These are phyloP conservation scores for Stylophora pistillata DNA, from an alignment of 64 coral and sea anemone species.

Conservation along the genomic window DNA sequence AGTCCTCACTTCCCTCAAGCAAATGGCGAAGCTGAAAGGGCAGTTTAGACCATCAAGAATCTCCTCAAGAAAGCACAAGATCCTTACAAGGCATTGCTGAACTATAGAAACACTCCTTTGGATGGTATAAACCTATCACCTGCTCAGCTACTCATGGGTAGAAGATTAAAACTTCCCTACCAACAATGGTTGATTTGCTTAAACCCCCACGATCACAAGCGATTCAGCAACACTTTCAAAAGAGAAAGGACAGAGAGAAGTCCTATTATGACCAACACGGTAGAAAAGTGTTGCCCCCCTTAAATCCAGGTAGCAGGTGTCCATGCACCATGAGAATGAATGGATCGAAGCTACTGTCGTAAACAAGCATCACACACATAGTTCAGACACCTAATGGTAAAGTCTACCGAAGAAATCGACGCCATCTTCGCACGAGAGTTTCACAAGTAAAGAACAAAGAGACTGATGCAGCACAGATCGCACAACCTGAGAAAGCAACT, in stretches of 20 bases:
- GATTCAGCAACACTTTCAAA: not conserved
- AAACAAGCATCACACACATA: conserved; percentile 58
- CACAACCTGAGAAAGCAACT: no score
- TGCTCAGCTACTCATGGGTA: conserved; percentile 47
- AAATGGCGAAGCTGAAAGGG: conserved; percentile 66
- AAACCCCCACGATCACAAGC: not conserved
- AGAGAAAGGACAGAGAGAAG: not conserved
- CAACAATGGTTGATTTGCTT: conserved; percentile 30
- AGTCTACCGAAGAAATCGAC: no score
- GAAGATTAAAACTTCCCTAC: conserved; percentile 39
- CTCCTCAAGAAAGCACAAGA: conserved; percentile 56
- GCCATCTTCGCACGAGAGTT: no score
- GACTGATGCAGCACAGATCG: no score
- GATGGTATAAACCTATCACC: conserved; percentile 33
- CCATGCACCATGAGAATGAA: conserved; percentile 45
- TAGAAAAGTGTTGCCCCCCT: conserved; percentile 34
- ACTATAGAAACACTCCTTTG: conserved; percentile 67
- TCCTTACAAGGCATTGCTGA: conserved; percentile 47
- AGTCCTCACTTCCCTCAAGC: conserved; percentile 60
- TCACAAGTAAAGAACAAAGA: no score
- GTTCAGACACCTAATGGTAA: conserved; percentile 43
- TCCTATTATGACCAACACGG: conserved; percentile 39
- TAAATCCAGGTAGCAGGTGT: conserved; percentile 7
- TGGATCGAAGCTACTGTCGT: conserved; percentile 49
- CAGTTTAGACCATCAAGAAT: conserved; percentile 39